Base-by-base conservation (phyloP, 1,140 invertebrate genomes). In the Sycophila sp. region DNA sequence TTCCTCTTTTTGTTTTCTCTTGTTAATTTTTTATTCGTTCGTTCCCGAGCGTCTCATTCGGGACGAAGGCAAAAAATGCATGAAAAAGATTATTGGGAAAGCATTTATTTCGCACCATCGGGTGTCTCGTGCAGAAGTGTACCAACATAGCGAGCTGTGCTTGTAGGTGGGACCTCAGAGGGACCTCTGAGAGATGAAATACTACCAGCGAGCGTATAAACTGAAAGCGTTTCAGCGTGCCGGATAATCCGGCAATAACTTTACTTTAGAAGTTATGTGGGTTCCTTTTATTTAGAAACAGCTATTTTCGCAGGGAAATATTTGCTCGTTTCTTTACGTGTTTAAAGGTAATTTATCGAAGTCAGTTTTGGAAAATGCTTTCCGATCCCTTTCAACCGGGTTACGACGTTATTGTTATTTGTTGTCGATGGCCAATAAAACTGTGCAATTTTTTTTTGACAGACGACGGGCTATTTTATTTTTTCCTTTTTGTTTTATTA, bases 71-170 rank as follows among this genome's bases (percentile, higher is more conserved):
- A n/a, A n/a, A 22, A 69, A 47, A 26, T 30, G 36, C 45, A 55
- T 55, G 70, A 71, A 62, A 62, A 67, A 72, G 64, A 76, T 74
- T 73, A 78, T 76, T 73, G 71, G 69, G 62, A 75, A 76, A 66
- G 62, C 66, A 74, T 76, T 75, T 72, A 73, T 76, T 76, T 72
- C 45, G 51, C 64, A 34, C 58, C 60, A 71, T 69, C 56, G 68
- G 51, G 60, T 53, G 51, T 30, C 47, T 36, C 69, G 58, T 64
- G 40, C 30, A 2, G 49, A 71, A 71, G 58, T 58, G 55, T 71
- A 68, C n/a, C n/a, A n/a, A n/a, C n/a, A n/a, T n/a, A n/a, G n/a
- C n/a, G n/a, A n/a, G n/a, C n/a, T n/a, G n/a, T n/a, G n/a, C n/a
- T n/a, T n/a, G n/a, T n/a, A n/a, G n/a, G n/a, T n/a, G n/a, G n/a